Evolutionary conservation across 2,797 vertebrate genomes (phyloP).

Genomic region (Phataginus tetradactyla): DNA sequence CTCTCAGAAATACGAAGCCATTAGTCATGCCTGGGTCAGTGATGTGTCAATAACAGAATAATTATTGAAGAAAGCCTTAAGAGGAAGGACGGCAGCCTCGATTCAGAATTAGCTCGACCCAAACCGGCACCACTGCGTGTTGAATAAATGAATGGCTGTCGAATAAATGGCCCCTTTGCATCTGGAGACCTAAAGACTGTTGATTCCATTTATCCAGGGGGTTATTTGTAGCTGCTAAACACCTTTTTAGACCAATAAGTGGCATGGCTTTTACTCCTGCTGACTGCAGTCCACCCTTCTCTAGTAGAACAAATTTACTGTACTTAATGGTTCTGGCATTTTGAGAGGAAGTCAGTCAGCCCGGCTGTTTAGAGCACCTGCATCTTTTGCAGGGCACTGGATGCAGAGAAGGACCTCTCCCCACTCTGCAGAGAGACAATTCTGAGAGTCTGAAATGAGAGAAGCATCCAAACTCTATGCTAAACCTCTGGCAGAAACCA

Average conservation of each 20-base stretch:
- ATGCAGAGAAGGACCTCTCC: background rate
- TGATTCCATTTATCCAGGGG: slow-evolving; percentile 68
- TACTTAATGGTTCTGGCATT: slow-evolving; percentile 64
- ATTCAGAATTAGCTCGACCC: slow-evolving; percentile 53
- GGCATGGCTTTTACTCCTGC: slow-evolving; percentile 58
- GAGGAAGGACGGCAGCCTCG: slow-evolving; percentile 60
- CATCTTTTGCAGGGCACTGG: background rate
- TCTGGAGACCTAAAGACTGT: slow-evolving; percentile 57
- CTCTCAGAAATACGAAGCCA: slow-evolving; percentile 73
- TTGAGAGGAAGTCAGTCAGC: slow-evolving; percentile 54
- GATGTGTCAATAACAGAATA: slow-evolving; percentile 82
- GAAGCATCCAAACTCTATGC: background rate
- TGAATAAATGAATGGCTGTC: slow-evolving; percentile 75
- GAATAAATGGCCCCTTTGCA: slow-evolving; percentile 64
- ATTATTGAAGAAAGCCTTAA: slow-evolving; percentile 68
- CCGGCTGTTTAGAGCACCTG: background rate
- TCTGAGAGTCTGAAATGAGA: slow-evolving; percentile 18
- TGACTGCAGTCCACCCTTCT: slow-evolving; percentile 59
- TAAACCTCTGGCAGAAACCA: background rate
- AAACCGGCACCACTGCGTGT: slow-evolving; percentile 55
- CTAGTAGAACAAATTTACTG: slow-evolving; percentile 24
- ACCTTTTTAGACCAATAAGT: slow-evolving; percentile 69
- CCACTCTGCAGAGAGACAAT: background rate
- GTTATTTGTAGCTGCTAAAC: slow-evolving; percentile 74
- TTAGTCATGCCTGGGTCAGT: slow-evolving; percentile 79